Evolutionary conservation across 2,113 vertebrate species (phyloP).

Genomic region (Corapipo altera): DNA sequence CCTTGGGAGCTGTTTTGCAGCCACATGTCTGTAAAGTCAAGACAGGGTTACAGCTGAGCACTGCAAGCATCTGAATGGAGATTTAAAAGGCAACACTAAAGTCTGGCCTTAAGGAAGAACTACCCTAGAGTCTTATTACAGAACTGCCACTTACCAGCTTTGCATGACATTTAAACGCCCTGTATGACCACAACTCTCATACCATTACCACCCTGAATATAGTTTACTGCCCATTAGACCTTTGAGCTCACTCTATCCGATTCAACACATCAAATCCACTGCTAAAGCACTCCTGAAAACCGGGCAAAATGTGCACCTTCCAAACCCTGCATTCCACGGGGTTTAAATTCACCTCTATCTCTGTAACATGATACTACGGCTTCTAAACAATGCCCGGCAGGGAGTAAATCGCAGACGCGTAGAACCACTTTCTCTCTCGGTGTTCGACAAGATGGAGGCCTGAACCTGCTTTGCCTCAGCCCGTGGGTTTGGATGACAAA

Average conservation of each 20-base stretch:
- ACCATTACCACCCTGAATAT: background rate
- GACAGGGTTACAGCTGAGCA: background rate
- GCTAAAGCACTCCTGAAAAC: background rate
- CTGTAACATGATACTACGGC: background rate
- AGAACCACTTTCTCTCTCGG: background rate
- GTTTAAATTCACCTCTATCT: background rate
- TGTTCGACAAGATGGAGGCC: background rate
- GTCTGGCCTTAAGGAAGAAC: background rate
- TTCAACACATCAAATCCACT: background rate
- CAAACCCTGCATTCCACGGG: accelerated
- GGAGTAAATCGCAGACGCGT: background rate
- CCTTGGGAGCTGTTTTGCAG: background rate
- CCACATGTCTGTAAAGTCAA: background rate
- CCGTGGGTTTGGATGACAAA: conserved; percentile 18
- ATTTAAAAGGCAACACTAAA: background rate
- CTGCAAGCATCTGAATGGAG: background rate
- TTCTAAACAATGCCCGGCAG: background rate
- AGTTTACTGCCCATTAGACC: background rate
- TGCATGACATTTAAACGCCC: background rate
- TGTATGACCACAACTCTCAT: background rate
- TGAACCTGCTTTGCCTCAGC: background rate
- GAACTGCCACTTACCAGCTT: background rate
- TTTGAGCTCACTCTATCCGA: background rate
- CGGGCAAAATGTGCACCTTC: background rate
- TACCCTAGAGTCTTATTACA: background rate